Evolutionary conservation across 2,888 invertebrate species (phyloP), one percentile per base, ranked within the genome.

Genomic region (Lingula anatina): DNA sequence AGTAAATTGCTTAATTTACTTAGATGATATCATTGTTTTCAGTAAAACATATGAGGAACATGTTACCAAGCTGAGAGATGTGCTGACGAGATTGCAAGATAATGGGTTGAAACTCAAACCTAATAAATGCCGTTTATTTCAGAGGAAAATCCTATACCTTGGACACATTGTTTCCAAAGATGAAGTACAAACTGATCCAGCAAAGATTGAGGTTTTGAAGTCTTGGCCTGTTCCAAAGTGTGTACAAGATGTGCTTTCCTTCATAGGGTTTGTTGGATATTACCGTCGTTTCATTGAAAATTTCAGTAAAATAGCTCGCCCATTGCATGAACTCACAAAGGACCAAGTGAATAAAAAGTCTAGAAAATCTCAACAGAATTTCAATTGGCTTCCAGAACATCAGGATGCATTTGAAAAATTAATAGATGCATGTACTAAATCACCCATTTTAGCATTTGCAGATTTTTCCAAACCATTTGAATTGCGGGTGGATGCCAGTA

Each of bases 361-460:
- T 3, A 40, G 41, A n/a, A 28, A 18, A 27, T 36, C 49, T n/a
- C 18, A 18, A 39, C 12, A 18, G 25, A 41, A 42, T 15, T 50
- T 28, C 21, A 28, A 39, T 7, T 50, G 54, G 52, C 39, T 26
- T 21, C 21, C 24, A 21, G 41, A 38, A 1, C 46, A 47, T n/a
- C 39, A 50, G 18, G n/a, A 27, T 25, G 54, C 52, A 26, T 50
- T 53, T 44, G 46, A 43, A 18, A 31, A 9, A 2, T 9, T 57
- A 2, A 46, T 35, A 23, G 31, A 27, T 12, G n/a, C 26, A 5
- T 41, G 51, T 9, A 47, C 38, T 12, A 18, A 21, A 23, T 21
- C 53, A 5, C 50, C 57, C 5, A 27, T 54, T 4, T 50, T 57
- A 4, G 46, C 46, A n/a, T 54, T 40, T 36, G 47, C 51, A 12